Base-by-base conservation (phyloP, 1,140 invertebrate species). In the Drosophila elegans region DNA sequence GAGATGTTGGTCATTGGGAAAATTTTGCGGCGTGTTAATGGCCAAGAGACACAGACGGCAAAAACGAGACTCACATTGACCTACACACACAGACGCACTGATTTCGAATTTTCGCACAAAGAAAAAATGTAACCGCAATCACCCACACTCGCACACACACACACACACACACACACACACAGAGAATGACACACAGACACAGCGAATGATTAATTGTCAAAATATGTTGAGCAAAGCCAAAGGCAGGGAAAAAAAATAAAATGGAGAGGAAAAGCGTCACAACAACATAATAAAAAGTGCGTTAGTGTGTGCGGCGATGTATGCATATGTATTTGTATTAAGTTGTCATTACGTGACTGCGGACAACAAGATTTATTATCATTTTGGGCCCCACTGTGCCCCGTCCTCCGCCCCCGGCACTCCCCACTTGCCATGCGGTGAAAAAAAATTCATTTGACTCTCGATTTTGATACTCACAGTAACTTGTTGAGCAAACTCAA, bases 401-500 rank as follows among this genome's bases (percentile, higher is more conserved):
- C 29, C 44, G 4, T 5, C 34, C 45, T 6, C 25, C 12, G 9
- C 16, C 39, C 2, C 32, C 36, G 4, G 21, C 51, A 10, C 13
- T 12, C 36, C 9, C 38, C 39, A n/a, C 48, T 11, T 29, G 3
- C 10, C 48, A 29, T 51, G 34, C 51, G 56, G 49, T 61, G 59
- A 56, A 64, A 52, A 52, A 82, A 83, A 89, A 66, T 88, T 60
- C 74, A 29, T 80, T 77, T 74, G 74, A 29, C 54, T 64, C 63
- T 74, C 69, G 41, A 66, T 69, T 77, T 52, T 59, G 36, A 78
- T 91, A 92, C 91, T 92, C 88, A 92, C 91, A 92, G 88, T 92
- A 91, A 92, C 90, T 92, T 92, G 91, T 92, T 92, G 91, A 92
- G 91, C 81, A 91, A 92, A 92, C 90, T 92, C 91, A 92, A 92